Base-by-base conservation (phyloP, 2,113 vertebrate genomes). In the Colius striatus region DNA sequence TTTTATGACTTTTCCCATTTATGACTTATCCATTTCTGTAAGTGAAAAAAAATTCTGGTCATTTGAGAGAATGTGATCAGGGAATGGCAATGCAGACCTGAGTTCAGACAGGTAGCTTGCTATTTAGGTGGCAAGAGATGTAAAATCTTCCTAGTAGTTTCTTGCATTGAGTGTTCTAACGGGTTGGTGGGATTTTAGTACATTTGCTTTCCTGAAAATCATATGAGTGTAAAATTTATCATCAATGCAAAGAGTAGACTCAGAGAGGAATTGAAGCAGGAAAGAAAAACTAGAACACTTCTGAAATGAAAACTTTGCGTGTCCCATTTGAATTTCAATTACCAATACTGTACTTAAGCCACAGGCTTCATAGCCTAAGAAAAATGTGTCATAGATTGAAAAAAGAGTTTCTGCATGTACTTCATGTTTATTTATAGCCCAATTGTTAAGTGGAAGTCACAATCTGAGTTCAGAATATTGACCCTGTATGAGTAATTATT, bases 241-340 rank as follows among this genome's bases (percentile, higher is more conserved):
- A 0, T 57, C 29, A 65, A 4, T 0, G 1, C 18, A 18, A 65
- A 58, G 58, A 76, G 32, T 11, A 72, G 60, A 34, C 32, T 32
- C 51, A 10, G 29, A 45, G 54, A 19, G 6, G 29, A 23, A 7
- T 7, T 63, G 51, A 75, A 71, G 45, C 22, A 71, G 32, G 54
- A 30, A 38, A 66, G 29, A 36, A 79, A 38, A 65, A 34, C 19
- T 16, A 13, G 16, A 66, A 34, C 30, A 32, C 10, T 47, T 76
- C 29, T 43, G 70, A 80, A 72, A 43, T 73, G 41, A 67, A 80
- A 77, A 77, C 54, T 91, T 88, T 53, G 13, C 60, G 15, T 0
- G 7, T 91, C 10, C 26, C 36, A 50, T 57, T 84, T 79, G 58
- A 80, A 61, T 80, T 80, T 81, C 65, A 85, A 53, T 48, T 58